Conservation (phyloP, 2,113 vertebrate species). For the Marcusenius ussheri region DNA sequence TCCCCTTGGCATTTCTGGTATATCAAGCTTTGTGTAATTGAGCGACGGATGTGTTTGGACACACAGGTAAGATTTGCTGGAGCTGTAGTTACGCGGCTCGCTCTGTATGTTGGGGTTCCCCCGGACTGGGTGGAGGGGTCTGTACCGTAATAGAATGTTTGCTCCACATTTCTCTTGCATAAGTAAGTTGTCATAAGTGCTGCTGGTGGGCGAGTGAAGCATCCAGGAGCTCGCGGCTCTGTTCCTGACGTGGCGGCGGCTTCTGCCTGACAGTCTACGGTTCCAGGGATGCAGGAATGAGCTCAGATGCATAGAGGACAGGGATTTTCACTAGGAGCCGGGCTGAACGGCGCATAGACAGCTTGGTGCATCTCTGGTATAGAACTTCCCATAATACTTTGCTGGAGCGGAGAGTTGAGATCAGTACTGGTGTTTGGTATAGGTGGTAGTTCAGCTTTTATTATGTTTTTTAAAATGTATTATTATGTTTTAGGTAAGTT, state of each 20-base stretch:
- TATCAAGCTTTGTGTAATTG: neutral
- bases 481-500: neutral
- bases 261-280: neutral
- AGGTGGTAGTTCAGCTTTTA: neutral
- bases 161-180: neutral
- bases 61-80: neutral
- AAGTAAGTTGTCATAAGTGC: neutral
- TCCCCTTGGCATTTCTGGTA: neutral
- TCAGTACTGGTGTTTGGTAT: neutral
- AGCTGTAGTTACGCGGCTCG: neutral
- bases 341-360: neutral
- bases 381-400: neutral
- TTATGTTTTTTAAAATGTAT: neutral
- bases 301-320: neutral
- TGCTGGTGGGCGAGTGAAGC: neutral
- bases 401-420: neutral
- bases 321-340: neutral
- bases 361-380: neutral
- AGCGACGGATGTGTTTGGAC: neutral
- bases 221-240: neutral
- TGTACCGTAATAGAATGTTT: neutral
- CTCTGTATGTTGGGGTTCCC: neutral
- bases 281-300: neutral
- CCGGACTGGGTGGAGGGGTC: neutral
- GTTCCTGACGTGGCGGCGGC: neutral